phyloP scores from a whole-genome alignment of 2,797 vertebrate species.

The Paramormyrops hopkinsi region DNA sequence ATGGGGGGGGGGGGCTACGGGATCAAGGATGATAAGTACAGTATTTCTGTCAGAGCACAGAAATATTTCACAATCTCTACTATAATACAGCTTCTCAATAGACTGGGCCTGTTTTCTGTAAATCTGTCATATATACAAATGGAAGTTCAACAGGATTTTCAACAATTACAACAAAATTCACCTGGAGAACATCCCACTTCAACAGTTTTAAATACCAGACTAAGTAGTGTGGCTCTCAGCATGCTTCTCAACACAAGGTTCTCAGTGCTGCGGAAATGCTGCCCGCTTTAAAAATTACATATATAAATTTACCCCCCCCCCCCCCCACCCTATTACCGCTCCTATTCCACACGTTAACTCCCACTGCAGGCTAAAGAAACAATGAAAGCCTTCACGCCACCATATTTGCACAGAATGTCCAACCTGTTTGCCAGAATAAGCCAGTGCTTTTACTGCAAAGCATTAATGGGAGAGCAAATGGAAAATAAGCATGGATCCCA shows the following conservation, averaged over 20 bases:
- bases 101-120: constrained; percentile 17
- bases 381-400: constrained; percentile 21
- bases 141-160: constrained; percentile 37
- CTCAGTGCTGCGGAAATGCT: constrained; percentile 41
- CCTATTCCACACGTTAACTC: background rate
- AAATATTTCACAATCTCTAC: constrained; percentile 27
- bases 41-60: constrained; percentile 25
- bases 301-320: background rate
- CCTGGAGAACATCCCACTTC: constrained; percentile 29
- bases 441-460: constrained; percentile 28
- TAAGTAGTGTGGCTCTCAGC: constrained; percentile 34
- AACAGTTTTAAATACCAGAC: constrained; percentile 29
- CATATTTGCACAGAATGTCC: constrained; percentile 40
- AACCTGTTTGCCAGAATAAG: constrained; percentile 42
- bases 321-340: background rate
- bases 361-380: background rate
- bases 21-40: constrained; percentile 18
- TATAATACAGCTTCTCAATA: constrained; percentile 34
- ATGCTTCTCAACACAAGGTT: constrained; percentile 34
- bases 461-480: constrained; percentile 1
- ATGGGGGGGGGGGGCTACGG: constrained; percentile 10
- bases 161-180: constrained; percentile 33
- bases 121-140: constrained; percentile 31
- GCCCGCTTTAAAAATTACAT: constrained; percentile 29
- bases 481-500: constrained; percentile 3